Conservation (phyloP, 1,140 invertebrate genomes). For the Mylabris phalerata region DNA sequence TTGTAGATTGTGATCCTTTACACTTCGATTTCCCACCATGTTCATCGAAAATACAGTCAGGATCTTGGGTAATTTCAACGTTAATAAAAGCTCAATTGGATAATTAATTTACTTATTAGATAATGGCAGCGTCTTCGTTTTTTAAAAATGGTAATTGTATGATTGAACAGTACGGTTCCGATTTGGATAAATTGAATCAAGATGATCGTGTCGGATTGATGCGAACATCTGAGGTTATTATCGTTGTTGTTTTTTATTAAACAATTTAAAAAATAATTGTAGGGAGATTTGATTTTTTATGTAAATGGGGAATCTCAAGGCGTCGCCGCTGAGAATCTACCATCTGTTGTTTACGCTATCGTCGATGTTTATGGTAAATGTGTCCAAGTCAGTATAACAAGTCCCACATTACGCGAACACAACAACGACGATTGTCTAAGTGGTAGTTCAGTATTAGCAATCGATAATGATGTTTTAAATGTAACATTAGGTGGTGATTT, state of each 20-base stretch:
- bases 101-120: conserved; percentile 40
- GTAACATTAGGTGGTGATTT: conserved; percentile 40
- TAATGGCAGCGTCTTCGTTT: conserved; percentile 79
- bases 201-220: conserved; percentile 80
- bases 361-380: conserved; percentile 91
- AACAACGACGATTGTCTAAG: conserved; percentile 42
- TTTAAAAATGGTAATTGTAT: conserved; percentile 73
- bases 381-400: conserved; percentile 71
- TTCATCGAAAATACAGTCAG: conserved; percentile 74
- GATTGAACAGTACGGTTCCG: conserved; percentile 76
- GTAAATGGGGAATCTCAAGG: conserved; percentile 86
- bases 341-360: conserved; percentile 71
- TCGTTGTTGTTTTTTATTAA: not conserved
- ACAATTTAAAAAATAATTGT: conserved; percentile 25
- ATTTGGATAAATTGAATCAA: conserved; percentile 76
- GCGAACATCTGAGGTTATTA: conserved; percentile 62
- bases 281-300: conserved; percentile 82
- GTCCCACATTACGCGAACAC: conserved; percentile 36
- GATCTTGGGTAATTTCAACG: conserved; percentile 65
- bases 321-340: conserved; percentile 71
- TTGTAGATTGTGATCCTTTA: conserved; percentile 77
- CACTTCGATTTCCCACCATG: conserved; percentile 73
- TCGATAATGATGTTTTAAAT: conserved; percentile 41
- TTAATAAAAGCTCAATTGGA: conserved; percentile 14
- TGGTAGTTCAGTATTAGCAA: conserved; percentile 40